Percentiles rank a stretch among this genome's conserved stretches.
These are phyloP conservation scores for Gastrophryne carolinensis DNA, from an alignment of 2,797 vertebrate genomes.

Conservation along the genomic window DNA sequence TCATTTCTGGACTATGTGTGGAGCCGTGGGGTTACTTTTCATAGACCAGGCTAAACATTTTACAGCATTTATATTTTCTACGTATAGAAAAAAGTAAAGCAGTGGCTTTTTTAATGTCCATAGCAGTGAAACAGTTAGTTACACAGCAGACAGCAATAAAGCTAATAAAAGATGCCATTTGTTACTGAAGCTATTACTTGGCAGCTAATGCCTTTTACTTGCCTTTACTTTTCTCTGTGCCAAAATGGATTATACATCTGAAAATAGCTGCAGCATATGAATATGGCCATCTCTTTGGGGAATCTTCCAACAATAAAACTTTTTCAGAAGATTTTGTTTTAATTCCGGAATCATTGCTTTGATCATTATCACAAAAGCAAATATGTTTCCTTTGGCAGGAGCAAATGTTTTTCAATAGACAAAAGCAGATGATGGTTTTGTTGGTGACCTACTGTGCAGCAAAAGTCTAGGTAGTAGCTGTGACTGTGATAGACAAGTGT, in stretches of 20 bases:
- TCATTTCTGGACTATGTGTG: too few relatives aligned
- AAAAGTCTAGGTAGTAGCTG: background rate
- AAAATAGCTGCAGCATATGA: background rate
- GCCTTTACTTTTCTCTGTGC: background rate
- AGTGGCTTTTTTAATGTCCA: too few relatives aligned
- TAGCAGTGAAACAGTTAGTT: too few relatives aligned
- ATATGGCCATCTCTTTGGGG: background rate
- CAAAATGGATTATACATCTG: background rate
- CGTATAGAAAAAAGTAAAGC: too few relatives aligned
- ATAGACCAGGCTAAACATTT: too few relatives aligned
- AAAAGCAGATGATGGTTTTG: background rate
- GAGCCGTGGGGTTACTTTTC: too few relatives aligned
- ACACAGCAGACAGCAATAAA: background rate
- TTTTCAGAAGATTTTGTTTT: background rate
- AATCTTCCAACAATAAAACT: conserved; percentile 6
- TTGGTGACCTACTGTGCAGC: background rate
- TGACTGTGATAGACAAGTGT: too few relatives aligned
- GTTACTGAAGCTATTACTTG: background rate
- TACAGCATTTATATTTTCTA: too few relatives aligned
- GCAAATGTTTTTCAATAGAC: background rate
- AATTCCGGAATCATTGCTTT: conserved; percentile 11
- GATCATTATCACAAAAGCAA: background rate
- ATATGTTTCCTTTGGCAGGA: conserved; percentile 8
- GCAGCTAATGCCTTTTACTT: background rate
- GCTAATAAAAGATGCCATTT: background rate